Percentiles rank a stretch among this genome's conserved stretches.
These are phyloP conservation scores for Trematomus loennbergii DNA, from an alignment of 2,113 vertebrate species.

Conservation along the genomic window DNA sequence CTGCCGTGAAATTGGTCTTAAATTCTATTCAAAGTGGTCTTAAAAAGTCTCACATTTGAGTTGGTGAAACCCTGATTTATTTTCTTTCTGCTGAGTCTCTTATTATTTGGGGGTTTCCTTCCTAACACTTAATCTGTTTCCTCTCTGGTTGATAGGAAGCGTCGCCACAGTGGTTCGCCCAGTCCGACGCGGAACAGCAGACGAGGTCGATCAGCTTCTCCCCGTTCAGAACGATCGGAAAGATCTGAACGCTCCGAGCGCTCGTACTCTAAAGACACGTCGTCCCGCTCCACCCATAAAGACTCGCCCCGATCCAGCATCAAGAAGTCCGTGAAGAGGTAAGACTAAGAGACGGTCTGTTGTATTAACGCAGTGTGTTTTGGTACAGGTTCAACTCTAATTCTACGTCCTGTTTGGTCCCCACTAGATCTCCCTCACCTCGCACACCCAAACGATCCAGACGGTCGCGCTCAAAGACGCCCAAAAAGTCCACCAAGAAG, in stretches of 20 bases:
- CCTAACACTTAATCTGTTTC: slow-evolving; percentile 24
- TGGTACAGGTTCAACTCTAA: not conserved
- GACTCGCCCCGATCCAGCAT: slow-evolving; percentile 94
- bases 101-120: not conserved
- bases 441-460: slow-evolving; percentile 96
- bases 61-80: no score
- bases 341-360: slow-evolving; percentile 4
- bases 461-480: slow-evolving; percentile 93
- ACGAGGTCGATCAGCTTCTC: slow-evolving; percentile 92
- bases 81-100: not conserved
- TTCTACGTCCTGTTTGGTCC: not conserved
- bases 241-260: slow-evolving; percentile 91
- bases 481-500: slow-evolving; percentile 98
- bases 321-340: slow-evolving; percentile 96
- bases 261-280: slow-evolving; percentile 91
- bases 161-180: slow-evolving; percentile 92
- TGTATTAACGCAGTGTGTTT: not conserved
- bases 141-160: slow-evolving; percentile 86
- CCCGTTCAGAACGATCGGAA: slow-evolving; percentile 92
- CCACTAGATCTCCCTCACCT: slow-evolving; percentile 92
- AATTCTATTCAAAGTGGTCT: no score
- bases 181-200: slow-evolving; percentile 92
- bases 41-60: no score
- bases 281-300: slow-evolving; percentile 92
- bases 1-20: no score